Evolutionary conservation across 2,888 invertebrate genomes (phyloP), one percentile per base, ranked within the genome.

Genomic region (Acanthococcus lagerstroemiae): DNA sequence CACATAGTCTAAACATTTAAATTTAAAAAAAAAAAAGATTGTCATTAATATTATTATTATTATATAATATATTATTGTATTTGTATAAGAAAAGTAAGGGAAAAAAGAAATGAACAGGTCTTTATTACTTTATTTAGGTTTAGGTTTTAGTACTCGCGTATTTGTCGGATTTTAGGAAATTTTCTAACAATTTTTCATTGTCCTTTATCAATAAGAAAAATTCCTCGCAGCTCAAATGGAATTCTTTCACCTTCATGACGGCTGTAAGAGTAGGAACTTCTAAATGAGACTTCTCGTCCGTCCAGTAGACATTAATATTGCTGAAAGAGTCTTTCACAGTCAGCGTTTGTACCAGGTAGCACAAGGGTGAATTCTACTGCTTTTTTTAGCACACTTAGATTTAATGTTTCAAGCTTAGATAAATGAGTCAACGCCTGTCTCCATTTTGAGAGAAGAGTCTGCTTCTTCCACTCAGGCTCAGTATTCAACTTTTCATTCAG

Each of bases 231-330:
- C 48, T 56, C 48, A 66, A 54, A n/a, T 56, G 22, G 15, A 66
- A 22, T 46, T 56, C 45, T 50, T 56, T 25, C 15, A 56, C 55
- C 15, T 22, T 56, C 27, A 66, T 45, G 22, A 56, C 56, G 19
- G 65, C 56, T 48, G 55, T 50, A 22, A 30, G 37, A 27, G 65
- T 66, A 56, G 45, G 26, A 48, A 65, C 56, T 27, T 65, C 48
- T 22, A 48, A 45, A 24, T 50, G 25, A 9, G 46, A 48, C 15
- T 65, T 65, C 45, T 48, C 30, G n/a, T 66, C 56, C 48, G 65
- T 56, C 50, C 56, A 66, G 55, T 48, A 56, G 48, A 56, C 55
- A 55, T 66, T 66, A 5, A 66, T 55, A 48, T 48, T 22, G 56
- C 21, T 56, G 56, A 66, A n/a, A 56, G 30, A 66, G 48, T 65